Conservation (phyloP, 1,140 invertebrate species). For the Orchesella cincta region DNA sequence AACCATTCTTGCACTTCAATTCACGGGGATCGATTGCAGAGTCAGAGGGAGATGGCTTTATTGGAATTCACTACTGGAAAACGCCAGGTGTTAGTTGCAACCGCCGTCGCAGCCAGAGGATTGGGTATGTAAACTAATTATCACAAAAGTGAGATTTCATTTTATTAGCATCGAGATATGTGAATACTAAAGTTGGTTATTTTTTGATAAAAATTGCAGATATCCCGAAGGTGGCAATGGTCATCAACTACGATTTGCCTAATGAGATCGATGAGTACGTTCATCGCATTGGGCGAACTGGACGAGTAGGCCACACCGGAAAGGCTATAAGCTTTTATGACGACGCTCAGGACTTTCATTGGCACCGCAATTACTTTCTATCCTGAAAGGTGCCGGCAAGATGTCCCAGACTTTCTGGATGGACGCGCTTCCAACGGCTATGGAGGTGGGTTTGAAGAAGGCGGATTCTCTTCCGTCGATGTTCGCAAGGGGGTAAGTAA, state of each 20-base stretch:
- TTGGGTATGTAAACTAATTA: too few species aligned
- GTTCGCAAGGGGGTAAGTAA: neutral
- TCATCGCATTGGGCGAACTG: conserved; percentile 92
- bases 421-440: conserved; percentile 35
- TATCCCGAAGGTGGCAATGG: conserved; percentile 79
- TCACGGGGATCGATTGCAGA: conserved; percentile 87
- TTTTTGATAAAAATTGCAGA: conserved; percentile 59
- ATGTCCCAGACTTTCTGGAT: conserved; percentile 58
- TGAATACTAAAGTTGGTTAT: neutral
- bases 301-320: conserved; percentile 87
- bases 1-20: conserved; percentile 80
- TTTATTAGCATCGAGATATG: neutral
- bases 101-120: conserved; percentile 88
- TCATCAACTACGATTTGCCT: conserved; percentile 91
- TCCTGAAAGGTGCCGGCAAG: conserved; percentile 61
- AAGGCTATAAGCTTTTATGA: conserved; percentile 86
- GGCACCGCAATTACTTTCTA: conserved; percentile 68
- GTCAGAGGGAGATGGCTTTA: conserved; percentile 84
- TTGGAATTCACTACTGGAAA: conserved; percentile 75
- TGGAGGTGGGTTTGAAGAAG: conserved; percentile 34
- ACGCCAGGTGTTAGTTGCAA: conserved; percentile 81
- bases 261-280: conserved; percentile 88
- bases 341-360: conserved; percentile 64
- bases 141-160: too few species aligned
- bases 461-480: neutral